phyloP scores from a whole-genome alignment of 2,797 vertebrate species.

The Aphelocoma californica region DNA sequence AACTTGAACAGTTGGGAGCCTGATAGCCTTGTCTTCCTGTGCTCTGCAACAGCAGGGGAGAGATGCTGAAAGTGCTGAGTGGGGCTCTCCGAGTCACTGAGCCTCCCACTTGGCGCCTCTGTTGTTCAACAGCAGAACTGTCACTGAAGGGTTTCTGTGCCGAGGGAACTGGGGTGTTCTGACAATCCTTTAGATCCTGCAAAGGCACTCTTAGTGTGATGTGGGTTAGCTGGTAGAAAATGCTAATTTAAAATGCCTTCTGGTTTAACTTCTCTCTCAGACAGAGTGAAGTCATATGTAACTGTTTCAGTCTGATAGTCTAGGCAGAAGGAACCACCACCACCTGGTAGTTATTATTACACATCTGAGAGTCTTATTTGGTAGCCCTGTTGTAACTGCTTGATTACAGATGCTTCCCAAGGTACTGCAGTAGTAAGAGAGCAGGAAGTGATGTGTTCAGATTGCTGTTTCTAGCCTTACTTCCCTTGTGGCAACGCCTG shows the following conservation, averaged over 20 bases:
- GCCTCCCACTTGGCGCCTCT: background rate
- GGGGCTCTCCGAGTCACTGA: background rate
- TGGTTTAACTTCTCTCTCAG: background rate
- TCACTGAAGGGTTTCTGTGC: background rate
- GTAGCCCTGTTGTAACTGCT: background rate
- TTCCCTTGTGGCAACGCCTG: accelerated
- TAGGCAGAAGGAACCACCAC: background rate
- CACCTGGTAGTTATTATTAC: background rate
- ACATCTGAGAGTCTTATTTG: background rate
- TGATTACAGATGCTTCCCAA: background rate
- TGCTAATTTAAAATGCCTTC: background rate
- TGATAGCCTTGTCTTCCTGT: background rate
- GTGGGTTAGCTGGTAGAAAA: background rate
- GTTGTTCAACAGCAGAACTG: background rate
- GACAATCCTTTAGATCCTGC: background rate
- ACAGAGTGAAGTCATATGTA: background rate
- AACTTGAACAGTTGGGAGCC: background rate
- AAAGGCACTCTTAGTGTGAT: background rate
- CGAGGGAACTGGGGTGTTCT: background rate
- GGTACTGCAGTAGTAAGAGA: background rate
- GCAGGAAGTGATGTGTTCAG: background rate
- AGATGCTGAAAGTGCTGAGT: background rate
- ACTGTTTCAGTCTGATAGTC: background rate
- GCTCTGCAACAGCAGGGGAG: accelerated
- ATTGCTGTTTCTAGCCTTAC: background rate